Base-by-base conservation (phyloP, 2,113 vertebrate species). In the Chaenogobius annularis region DNA sequence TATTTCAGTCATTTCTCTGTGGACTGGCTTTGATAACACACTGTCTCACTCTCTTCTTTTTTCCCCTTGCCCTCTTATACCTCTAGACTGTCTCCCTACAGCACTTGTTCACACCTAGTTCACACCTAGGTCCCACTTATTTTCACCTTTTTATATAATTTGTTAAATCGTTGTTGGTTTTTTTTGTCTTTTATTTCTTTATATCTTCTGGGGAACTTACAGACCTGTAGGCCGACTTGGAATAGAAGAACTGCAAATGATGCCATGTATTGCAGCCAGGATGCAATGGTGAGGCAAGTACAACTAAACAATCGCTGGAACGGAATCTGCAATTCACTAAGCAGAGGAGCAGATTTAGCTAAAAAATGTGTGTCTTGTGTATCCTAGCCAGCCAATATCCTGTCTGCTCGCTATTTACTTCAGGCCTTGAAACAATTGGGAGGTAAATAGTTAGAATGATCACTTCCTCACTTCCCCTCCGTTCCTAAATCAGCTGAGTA, bases 291-390 rank as follows among this genome's bases (percentile, higher is more conserved):
- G 75, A 83, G 55, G 80, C 76, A 65, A 66, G 83, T 78, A 74
- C 77, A 66, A 72, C 75, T 82, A 86, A 85, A 88, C 84, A 91
- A 90, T 80, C 74, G 87, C 79, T 69, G 72, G 80, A 87, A 82
- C 90, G 82, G 85, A 87, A 88, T 84, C 77, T 72, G 72, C 89
- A 88, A 93, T 90, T 86, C 78, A 79, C 71, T 73, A 72, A 85
- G 80, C 81, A 73, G 62, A 80, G 77, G 85, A 69, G 55, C 55
- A 54, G 69, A 79, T 10, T 59, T 31, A 84, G 59, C 63, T 62
- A 58, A n/a, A 69, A 35, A 59, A 19, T 55, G 20, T 72, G 61
- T 66, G 37, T 54, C 52, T 75, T 70, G n/a, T 75, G 62, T 67
- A 40, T 54, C 46, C 72, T 68, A 72, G 68, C 75, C 56, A 73